phyloP scores from a whole-genome alignment of 1,140 invertebrate genomes.

The Mamestra configurata region DNA sequence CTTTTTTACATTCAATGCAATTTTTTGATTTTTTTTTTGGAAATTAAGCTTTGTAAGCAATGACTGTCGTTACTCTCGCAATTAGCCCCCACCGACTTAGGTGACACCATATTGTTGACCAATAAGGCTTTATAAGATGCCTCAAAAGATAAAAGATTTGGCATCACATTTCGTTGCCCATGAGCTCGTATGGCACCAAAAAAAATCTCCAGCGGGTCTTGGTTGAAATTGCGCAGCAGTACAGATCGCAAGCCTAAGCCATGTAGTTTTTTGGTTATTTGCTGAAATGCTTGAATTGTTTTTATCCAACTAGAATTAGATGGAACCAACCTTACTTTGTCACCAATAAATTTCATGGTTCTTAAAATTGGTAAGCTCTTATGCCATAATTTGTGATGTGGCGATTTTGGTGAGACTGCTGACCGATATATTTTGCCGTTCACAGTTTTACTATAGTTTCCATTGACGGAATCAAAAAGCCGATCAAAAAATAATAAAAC shows the following conservation, averaged over 20 bases:
- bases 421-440: constrained; percentile 40
- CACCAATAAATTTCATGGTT: constrained; percentile 31
- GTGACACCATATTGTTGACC: too few relatives aligned
- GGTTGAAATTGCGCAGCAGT: background rate
- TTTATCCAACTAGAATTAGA: background rate
- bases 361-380: constrained; percentile 22
- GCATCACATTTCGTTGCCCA: background rate
- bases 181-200: background rate
- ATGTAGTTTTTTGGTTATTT: background rate
- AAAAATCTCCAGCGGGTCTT: constrained; percentile 8
- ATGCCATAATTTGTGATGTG: constrained; percentile 44
- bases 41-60: too few relatives aligned
- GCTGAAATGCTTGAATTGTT: background rate
- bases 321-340: background rate
- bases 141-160: background rate
- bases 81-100: too few relatives aligned
- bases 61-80: too few relatives aligned
- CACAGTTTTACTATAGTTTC: background rate
- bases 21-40: background rate
- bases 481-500: constrained; percentile 54
- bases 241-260: background rate
- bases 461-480: constrained; percentile 18
- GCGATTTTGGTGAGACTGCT: constrained; percentile 32
- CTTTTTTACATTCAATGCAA: constrained; percentile 6
- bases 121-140: background rate